A percentile compares a stretch with the other conserved stretches of the same genome.
Evolutionary conservation across 2,797 vertebrate genomes (phyloP).

Genomic region (Gobio occitaniae): DNA sequence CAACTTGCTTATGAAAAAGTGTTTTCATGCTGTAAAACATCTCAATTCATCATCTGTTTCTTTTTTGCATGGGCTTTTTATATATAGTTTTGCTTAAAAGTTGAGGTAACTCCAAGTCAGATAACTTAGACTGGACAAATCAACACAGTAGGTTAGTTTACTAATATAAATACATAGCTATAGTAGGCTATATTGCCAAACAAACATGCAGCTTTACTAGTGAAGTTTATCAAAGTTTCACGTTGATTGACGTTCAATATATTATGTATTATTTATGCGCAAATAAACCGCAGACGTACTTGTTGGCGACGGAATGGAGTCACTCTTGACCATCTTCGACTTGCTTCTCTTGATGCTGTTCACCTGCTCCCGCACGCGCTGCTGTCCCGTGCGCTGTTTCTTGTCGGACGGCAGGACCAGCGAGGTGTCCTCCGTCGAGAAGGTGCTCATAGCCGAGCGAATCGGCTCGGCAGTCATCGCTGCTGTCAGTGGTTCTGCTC

Average conservation of each 20-base stretch:
- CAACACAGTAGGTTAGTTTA: background rate
- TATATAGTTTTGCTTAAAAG: background rate
- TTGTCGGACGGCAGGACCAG: constrained; percentile 76
- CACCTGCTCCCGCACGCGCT: constrained; percentile 78
- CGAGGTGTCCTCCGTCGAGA: constrained; percentile 75
- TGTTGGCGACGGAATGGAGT: constrained; percentile 52
- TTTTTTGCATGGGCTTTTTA: background rate
- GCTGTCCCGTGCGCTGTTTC: constrained; percentile 67
- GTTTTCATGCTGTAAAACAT: background rate
- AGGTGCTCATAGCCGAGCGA: constrained; percentile 61
- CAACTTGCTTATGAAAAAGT: constrained; percentile 11
- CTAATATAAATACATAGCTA: background rate
- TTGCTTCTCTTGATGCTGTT: constrained; percentile 74
- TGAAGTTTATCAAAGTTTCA: background rate
- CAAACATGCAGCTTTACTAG: background rate
- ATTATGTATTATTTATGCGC: no score
- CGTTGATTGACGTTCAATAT: background rate
- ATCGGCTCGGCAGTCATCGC: constrained; percentile 71
- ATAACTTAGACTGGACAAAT: background rate
- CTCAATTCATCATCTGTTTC: background rate
- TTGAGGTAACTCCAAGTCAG: background rate
- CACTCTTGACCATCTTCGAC: constrained; percentile 62
- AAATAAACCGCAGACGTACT: constrained; percentile 63
- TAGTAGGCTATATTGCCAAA: background rate
- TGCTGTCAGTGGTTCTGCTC: background rate